These are phyloP conservation scores for Drosophila prosaltans DNA, from an alignment of 1,140 invertebrate species.

Conservation along the genomic window DNA sequence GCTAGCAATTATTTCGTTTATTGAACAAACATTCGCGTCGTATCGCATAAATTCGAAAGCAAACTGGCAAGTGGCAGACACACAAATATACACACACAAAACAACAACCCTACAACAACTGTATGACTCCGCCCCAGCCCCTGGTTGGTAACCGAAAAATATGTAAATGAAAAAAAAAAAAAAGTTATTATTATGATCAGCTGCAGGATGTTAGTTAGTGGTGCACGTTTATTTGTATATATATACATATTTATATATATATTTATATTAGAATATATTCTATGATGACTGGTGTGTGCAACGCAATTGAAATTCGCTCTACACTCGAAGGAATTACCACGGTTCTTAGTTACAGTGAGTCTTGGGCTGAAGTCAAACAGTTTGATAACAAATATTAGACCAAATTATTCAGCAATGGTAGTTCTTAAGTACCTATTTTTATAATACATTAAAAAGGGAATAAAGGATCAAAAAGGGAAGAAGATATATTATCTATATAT, in stretches of 20 bases:
- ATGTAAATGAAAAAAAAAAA: constrained; percentile 64
- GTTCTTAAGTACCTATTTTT: too few species aligned
- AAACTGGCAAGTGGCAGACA: constrained; percentile 41
- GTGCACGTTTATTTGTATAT: constrained; percentile 16
- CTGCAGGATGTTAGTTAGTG: constrained; percentile 18
- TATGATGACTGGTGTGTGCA: constrained; percentile 29
- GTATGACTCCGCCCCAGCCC: constrained; percentile 9
- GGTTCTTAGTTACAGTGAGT: too few species aligned
- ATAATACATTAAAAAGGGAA: too few species aligned
- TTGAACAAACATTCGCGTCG: constrained; percentile 78
- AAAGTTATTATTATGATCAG: constrained; percentile 21
- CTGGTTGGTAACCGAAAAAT: constrained; percentile 70
- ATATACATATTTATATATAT: constrained; percentile 48
- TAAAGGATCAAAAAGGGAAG: too few species aligned
- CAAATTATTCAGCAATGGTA: too few species aligned
- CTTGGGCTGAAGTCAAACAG: too few species aligned
- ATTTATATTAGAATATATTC: constrained; percentile 35
- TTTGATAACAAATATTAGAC: too few species aligned
- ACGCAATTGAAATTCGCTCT: constrained; percentile 70
- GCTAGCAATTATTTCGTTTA: constrained; percentile 80
- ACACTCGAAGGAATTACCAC: too few species aligned
- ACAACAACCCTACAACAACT: constrained; percentile 37
- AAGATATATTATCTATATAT: too few species aligned
- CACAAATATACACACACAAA: constrained; percentile 27
- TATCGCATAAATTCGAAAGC: constrained; percentile 74